Percentiles rank a stretch among this genome's conserved stretches.
Evolutionary conservation across 2,888 invertebrate genomes (phyloP).

Genomic region (Oscheius sp.): DNA sequence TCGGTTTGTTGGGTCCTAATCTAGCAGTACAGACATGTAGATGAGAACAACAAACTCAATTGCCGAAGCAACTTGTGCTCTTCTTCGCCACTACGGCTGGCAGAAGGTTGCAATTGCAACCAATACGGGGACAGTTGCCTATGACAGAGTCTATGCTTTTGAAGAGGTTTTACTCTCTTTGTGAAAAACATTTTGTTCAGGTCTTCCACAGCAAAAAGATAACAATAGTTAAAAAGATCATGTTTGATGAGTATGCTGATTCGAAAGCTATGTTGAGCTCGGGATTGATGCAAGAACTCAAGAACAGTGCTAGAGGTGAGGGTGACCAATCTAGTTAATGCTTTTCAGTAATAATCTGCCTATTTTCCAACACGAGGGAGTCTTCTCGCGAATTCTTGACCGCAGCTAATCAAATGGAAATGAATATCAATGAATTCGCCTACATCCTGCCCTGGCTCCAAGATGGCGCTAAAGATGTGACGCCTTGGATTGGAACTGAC

Average conservation of each 20-base stretch:
- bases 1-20: no score
- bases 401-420: slow-evolving; percentile 45
- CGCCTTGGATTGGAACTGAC: slow-evolving; percentile 68
- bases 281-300: slow-evolving; percentile 47
- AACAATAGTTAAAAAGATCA: slow-evolving; percentile 50
- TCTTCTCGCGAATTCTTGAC: slow-evolving; percentile 48
- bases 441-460: slow-evolving; percentile 54
- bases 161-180: slow-evolving; percentile 42
- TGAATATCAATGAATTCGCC: slow-evolving; percentile 49
- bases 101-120: slow-evolving; percentile 55
- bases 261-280: slow-evolving; percentile 44
- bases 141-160: slow-evolving; percentile 47
- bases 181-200: not conserved
- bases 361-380: slow-evolving; percentile 54
- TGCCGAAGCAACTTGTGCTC: slow-evolving; percentile 60
- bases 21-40: slow-evolving; percentile 4
- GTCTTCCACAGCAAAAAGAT: slow-evolving; percentile 43
- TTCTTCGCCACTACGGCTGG: slow-evolving; percentile 66
- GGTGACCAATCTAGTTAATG: not conserved
- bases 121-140: slow-evolving; percentile 50
- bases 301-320: slow-evolving; percentile 48
- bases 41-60: slow-evolving; percentile 63
- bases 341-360: slow-evolving; percentile 46
- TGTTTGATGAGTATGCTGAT: slow-evolving; percentile 54
- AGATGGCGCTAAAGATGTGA: slow-evolving; percentile 65